These are phyloP conservation scores for Panulirus ornatus DNA, from an alignment of 1,140 invertebrate genomes.

Conservation along the genomic window DNA sequence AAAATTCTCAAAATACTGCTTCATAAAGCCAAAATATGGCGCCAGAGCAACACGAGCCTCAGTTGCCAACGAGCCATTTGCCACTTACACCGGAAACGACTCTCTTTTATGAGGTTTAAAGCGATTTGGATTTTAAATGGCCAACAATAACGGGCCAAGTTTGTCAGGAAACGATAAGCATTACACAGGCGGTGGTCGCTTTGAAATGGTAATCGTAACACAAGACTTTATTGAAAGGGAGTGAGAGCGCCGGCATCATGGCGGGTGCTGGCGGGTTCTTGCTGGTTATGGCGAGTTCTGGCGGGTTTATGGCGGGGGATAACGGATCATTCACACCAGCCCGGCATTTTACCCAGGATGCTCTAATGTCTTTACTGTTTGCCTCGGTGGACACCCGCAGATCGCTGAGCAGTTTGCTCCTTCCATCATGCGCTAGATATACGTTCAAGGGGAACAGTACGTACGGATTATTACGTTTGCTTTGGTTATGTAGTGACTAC, in stretches of 20 bases:
- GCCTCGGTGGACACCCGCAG: constrained; percentile 6
- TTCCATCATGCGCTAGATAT: neutral
- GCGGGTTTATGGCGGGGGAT: constrained; percentile 23
- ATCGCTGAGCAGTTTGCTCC: constrained; percentile 7
- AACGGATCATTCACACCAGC: constrained; percentile 27
- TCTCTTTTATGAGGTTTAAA: constrained; percentile 58
- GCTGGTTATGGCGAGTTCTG: neutral
- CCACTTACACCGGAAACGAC: constrained; percentile 35
- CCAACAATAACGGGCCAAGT: constrained; percentile 44
- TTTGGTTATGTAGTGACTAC: too few species aligned
- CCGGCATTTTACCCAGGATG: constrained; percentile 27
- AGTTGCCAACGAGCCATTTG: constrained; percentile 45
- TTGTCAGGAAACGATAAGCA: constrained; percentile 57
- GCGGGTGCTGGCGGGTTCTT: neutral
- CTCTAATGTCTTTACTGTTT: constrained; percentile 31
- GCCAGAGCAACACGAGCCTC: constrained; percentile 17
- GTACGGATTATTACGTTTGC: too few species aligned
- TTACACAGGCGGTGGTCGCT: constrained; percentile 57
- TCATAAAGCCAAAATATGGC: constrained; percentile 31
- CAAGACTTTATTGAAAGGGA: constrained; percentile 44
- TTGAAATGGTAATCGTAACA: constrained; percentile 56
- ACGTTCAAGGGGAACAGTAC: too few species aligned
- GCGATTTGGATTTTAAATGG: constrained; percentile 58
- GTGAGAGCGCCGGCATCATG: neutral
- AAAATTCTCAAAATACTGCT: constrained; percentile 18